These are phyloP conservation scores for Nymphalis urticae DNA, from an alignment of 2,888 invertebrate genomes.

Conservation along the genomic window DNA sequence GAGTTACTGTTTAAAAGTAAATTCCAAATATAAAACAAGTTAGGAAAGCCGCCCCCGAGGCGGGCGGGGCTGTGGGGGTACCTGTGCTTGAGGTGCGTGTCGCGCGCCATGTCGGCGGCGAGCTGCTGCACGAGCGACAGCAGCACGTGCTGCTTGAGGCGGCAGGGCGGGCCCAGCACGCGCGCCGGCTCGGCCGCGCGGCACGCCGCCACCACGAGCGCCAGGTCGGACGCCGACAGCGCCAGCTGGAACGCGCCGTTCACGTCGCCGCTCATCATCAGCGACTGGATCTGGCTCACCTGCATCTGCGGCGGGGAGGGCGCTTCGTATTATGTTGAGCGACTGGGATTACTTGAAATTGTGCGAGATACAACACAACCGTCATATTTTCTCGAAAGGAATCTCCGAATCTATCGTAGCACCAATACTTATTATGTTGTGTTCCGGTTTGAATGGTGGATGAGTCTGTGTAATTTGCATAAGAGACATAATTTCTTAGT, in stretches of 20 bases:
- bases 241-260: constrained; percentile 96
- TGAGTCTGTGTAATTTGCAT: too few relatives aligned
- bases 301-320: constrained; percentile 69
- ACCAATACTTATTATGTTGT: too few relatives aligned
- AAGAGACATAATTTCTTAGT: too few relatives aligned
- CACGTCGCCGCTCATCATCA: constrained; percentile 86
- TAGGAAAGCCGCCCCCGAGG: too few relatives aligned
- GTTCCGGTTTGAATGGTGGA: too few relatives aligned
- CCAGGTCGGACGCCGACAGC: constrained; percentile 91
- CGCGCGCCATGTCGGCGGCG: constrained; percentile 91
- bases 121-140: constrained; percentile 97
- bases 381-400: too few relatives aligned
- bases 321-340: background rate
- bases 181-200: constrained; percentile 89
- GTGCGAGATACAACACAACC: too few relatives aligned
- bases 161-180: constrained; percentile 88
- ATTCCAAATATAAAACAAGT: background rate
- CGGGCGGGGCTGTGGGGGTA: too few relatives aligned
- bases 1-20: background rate
- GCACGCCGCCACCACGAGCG: constrained; percentile 92
- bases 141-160: constrained; percentile 92
- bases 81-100: constrained; percentile 82
- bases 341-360: too few relatives aligned
- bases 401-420: too few relatives aligned
- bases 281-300: constrained; percentile 85